Conservation (phyloP, 2,113 vertebrate species). For the Hippolais icterina region DNA sequence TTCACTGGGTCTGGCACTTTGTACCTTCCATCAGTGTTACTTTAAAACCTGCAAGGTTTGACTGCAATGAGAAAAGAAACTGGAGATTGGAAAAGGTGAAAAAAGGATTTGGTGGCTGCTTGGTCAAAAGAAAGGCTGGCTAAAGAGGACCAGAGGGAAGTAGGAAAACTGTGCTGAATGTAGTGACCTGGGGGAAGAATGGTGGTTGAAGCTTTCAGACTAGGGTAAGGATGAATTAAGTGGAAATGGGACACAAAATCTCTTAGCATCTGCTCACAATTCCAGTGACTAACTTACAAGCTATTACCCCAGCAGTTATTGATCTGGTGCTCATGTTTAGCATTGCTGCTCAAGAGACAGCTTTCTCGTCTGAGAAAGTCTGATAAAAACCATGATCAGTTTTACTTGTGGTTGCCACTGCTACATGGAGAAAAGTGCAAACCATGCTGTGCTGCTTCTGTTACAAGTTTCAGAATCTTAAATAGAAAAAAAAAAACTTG, state of each 20-base stretch:
- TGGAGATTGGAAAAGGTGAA: neutral
- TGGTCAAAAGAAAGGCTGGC: neutral
- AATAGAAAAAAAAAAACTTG: neutral
- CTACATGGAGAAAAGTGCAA: neutral
- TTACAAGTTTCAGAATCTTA: neutral
- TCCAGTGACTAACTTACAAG: neutral
- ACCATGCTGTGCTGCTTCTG: neutral
- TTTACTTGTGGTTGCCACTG: neutral
- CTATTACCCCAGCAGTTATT: neutral
- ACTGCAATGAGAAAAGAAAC: neutral
- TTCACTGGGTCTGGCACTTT: fast-evolving
- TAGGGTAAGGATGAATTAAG: neutral
- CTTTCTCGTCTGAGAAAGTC: neutral
- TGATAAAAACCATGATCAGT: neutral
- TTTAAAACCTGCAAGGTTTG: neutral
- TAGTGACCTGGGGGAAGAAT: neutral
- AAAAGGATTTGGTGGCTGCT: neutral
- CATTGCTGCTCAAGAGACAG: neutral
- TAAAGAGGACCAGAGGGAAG: neutral
- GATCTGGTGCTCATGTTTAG: neutral
- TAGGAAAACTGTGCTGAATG: neutral
- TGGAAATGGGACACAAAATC: neutral
- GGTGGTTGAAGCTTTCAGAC: neutral
- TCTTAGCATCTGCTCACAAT: neutral
- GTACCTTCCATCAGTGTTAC: fast-evolving